These are phyloP conservation scores for Steinernema carpocapsae DNA, from an alignment of 2,888 invertebrate species.

Conservation along the genomic window DNA sequence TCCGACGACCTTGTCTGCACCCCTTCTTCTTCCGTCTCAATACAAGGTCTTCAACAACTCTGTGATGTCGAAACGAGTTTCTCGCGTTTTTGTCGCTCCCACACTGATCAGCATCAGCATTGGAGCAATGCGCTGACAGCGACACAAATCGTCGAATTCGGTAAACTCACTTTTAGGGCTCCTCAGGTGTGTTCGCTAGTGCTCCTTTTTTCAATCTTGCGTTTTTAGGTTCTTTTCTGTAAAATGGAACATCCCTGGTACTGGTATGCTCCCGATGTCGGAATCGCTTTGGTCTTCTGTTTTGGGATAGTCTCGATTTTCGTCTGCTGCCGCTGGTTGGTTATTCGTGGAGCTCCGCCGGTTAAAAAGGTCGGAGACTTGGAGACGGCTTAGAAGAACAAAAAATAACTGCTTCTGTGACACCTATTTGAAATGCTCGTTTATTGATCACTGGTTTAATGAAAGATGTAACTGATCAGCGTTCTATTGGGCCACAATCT, in stretches of 20 bases:
- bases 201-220: background rate
- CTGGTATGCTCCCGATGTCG: slow-evolving; percentile 16
- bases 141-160: background rate
- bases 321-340: background rate
- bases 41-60: too few species aligned
- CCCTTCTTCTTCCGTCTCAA: too few species aligned
- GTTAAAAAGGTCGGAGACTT: too few species aligned
- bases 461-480: too few species aligned
- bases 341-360: background rate
- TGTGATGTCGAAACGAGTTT: slow-evolving; percentile 7
- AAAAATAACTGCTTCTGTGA: background rate
- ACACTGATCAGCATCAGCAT: slow-evolving; percentile 11
- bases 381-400: background rate
- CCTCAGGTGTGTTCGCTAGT: background rate
- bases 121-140: background rate
- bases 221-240: background rate
- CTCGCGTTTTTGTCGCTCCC: background rate
- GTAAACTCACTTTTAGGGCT: background rate
- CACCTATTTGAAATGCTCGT: too few species aligned
- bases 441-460: too few species aligned
- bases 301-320: background rate
- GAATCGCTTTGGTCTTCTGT: background rate
- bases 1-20: too few species aligned
- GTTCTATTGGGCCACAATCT: background rate
- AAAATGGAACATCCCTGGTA: slow-evolving; percentile 4